Evolutionary conservation across 2,888 invertebrate species (phyloP).

Genomic region (Dascillus cervinus): DNA sequence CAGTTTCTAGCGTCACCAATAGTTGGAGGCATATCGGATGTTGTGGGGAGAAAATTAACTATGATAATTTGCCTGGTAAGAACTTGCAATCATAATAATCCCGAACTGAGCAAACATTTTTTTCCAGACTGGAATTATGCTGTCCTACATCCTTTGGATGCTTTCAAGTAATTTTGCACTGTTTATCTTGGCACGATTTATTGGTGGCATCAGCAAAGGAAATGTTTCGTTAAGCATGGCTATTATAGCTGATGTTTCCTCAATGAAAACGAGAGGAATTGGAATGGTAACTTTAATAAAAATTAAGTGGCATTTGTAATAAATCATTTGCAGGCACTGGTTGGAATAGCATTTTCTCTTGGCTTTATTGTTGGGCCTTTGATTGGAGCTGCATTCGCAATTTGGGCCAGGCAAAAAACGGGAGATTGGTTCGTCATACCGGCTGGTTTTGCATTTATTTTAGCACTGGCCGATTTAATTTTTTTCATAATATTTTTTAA

Average conservation of each 20-base stretch:
- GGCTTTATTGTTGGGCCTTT: conserved; percentile 96
- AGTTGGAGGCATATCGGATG: conserved; percentile 91
- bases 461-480: conserved; percentile 70
- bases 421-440: conserved; percentile 75
- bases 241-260: conserved; percentile 86
- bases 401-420: conserved; percentile 53
- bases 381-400: conserved; percentile 85
- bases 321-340: no score
- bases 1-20: conserved; percentile 93
- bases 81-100: conserved; percentile 22
- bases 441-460: conserved; percentile 65
- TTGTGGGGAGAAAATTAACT: conserved; percentile 83
- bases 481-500: conserved; percentile 67
- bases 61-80: conserved; percentile 77
- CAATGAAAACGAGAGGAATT: conserved; percentile 73
- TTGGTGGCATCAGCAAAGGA: conserved; percentile 94
- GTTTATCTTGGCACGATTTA: conserved; percentile 85
- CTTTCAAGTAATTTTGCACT: conserved; percentile 77
- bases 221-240: conserved; percentile 95
- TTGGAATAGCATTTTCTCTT: conserved; percentile 94
- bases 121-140: conserved; percentile 70
- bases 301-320: no score
- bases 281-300: conserved; percentile 94
- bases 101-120: conserved; percentile 3
- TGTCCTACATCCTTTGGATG: conserved; percentile 87